Conservation (phyloP, 2,888 invertebrate genomes). For the Acholoe squamosa region DNA sequence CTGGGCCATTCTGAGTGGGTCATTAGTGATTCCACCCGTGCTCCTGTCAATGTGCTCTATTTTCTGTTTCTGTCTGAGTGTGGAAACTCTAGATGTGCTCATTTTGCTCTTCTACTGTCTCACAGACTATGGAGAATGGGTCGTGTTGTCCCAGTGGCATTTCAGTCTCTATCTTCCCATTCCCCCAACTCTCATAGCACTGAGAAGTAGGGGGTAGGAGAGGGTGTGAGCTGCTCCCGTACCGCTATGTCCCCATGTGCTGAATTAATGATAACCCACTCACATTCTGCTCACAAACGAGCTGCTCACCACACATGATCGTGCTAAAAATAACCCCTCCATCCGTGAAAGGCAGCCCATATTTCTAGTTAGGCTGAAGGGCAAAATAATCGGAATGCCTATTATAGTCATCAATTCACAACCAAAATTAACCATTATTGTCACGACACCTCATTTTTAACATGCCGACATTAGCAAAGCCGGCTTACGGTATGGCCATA, state of each 20-base stretch:
- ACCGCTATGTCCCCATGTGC: neutral
- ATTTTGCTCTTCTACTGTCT: neutral
- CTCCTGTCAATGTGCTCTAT: neutral
- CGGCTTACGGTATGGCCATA: slow-evolving; percentile 25
- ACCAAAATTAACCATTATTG: neutral
- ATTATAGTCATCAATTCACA: slow-evolving; percentile 10
- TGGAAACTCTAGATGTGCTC: neutral
- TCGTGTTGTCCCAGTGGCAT: neutral
- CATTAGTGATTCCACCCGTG: neutral
- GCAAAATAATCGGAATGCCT: neutral
- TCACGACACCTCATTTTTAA: neutral
- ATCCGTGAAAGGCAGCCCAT: slow-evolving; percentile 12
- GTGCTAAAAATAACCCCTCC: slow-evolving; percentile 4
- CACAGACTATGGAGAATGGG: neutral
- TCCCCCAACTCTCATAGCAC: no score
- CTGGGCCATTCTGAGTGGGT: neutral
- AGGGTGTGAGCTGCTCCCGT: neutral
- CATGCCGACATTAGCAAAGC: neutral
- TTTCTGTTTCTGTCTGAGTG: neutral
- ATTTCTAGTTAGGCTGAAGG: neutral
- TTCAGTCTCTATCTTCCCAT: neutral
- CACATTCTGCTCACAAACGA: slow-evolving; percentile 23
- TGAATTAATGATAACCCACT: slow-evolving; percentile 22
- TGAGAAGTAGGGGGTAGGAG: neutral
- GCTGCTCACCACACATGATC: slow-evolving; percentile 1